Percentiles rank a stretch among this genome's conserved stretches.
phyloP scores from a whole-genome alignment of 2,113 vertebrate genomes.

The Aphelocoma coerulescens region DNA sequence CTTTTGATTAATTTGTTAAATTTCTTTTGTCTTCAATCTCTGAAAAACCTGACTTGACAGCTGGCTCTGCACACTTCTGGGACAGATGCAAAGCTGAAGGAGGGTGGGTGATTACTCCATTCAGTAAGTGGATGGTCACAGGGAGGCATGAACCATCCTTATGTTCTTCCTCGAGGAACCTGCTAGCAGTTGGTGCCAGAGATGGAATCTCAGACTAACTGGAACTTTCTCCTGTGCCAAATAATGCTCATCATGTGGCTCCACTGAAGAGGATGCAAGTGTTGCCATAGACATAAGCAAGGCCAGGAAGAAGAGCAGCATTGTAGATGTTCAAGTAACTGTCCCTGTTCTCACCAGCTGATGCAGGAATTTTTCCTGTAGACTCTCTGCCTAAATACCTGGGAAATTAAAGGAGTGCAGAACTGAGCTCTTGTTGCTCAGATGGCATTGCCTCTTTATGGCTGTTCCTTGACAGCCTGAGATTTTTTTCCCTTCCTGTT shows the following conservation, averaged over 20 bases:
- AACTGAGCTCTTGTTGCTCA: not conserved
- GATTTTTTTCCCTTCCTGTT: not conserved
- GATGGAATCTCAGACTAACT: not conserved
- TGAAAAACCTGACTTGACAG: not conserved
- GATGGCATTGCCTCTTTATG: not conserved
- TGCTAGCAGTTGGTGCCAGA: not conserved
- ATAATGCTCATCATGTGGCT: not conserved
- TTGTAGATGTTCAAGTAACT: not conserved
- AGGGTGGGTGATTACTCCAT: not conserved
- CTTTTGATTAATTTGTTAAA: not conserved
- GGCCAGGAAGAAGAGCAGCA: not conserved
- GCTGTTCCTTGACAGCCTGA: not conserved
- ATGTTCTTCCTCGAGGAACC: not conserved
- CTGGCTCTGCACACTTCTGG: not conserved
- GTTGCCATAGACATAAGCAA: not conserved
- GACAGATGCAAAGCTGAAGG: not conserved
- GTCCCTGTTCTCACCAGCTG: not conserved
- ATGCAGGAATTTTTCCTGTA: not conserved
- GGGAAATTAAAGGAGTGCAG: not conserved
- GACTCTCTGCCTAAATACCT: not conserved
- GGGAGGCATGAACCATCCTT: not conserved
- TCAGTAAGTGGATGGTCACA: not conserved
- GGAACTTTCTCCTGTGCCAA: not conserved
- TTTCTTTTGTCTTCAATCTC: not conserved
- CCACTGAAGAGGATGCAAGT: not conserved